Conservation (phyloP, 2,888 invertebrate genomes). For the Slavum lentiscoides region DNA sequence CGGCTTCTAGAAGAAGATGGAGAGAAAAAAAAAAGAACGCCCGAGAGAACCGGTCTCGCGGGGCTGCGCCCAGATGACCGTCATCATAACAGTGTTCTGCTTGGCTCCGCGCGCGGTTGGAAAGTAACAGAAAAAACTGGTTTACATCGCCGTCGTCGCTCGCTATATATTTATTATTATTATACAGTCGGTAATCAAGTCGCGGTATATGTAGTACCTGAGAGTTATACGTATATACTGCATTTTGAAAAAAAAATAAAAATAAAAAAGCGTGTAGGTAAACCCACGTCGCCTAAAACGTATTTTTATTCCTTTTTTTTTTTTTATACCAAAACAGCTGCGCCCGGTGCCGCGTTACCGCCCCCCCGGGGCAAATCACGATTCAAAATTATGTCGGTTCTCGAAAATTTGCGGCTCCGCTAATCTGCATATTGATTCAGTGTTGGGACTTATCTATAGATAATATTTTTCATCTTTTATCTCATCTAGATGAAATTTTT, state of each 20-base stretch:
- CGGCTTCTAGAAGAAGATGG: constrained; percentile 5
- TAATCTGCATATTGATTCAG: no score
- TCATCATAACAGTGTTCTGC: constrained; percentile 49
- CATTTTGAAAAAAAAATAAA: neutral
- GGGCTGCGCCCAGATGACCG: constrained; percentile 52
- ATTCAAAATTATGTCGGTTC: no score
- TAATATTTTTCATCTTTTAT: no score
- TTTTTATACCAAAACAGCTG: neutral
- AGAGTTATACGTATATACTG: no score
- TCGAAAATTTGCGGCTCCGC: no score
- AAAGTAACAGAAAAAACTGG: constrained; percentile 51
- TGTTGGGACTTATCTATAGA: no score
- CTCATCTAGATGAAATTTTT: no score
- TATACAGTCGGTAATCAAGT: neutral
- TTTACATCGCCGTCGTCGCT: constrained; percentile 15
- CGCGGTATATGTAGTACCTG: no score
- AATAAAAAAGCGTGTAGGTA: neutral
- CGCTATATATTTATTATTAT: neutral
- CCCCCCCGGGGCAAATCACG: no score
- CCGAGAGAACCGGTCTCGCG: constrained; percentile 46
- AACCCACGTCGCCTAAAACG: constrained; percentile 13
- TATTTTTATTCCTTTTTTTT: neutral
- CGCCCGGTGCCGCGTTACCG: no score
- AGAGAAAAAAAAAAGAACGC: constrained; percentile 10
- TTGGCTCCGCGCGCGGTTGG: constrained; percentile 38